Base-by-base conservation (phyloP, 1,140 invertebrate genomes). In the Eumeta japonica region DNA sequence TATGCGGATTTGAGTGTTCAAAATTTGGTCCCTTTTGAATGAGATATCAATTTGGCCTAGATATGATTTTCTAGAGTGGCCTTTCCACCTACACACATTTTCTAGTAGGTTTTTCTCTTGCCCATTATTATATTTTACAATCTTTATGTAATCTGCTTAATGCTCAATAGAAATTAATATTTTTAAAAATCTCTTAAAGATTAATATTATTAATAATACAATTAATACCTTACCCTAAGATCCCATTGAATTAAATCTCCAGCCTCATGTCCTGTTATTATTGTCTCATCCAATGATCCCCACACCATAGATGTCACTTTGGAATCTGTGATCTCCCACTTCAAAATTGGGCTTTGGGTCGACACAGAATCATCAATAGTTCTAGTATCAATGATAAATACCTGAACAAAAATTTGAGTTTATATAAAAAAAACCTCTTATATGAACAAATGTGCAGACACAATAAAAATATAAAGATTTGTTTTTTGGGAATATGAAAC, bases 181-280 rank as follows among this genome's bases (percentile, higher is more conserved):
- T 39, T 12, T 5, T 24, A 13, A 7, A 16, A 12, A 28, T 28
- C 37, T 16, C 12, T 15, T 33, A 24, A 7, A 7, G n/a, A 7
- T 7, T 24, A 24, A 7, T 24, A n/a, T 7, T 24, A 7, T 7
- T n/a, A 7, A 24, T 24, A 24, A 7, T 10, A 30, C 4, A 11
- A 30, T 30, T 9, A 5, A 39, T 40, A 62, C 5, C 72, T 61
- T 78, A 88, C 89, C 65, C 87, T 86, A 1, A 94, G 74, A 70
- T 99, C 94, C 92, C 92, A 98, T 51, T 91, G 86, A 28, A 81
- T 84, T 36, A 98, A 80, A 53, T 91, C 88, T 17, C 96, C 95
- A 76, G 90, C 89, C 73, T 97, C 94, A 73, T 97, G 93, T 1
- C 94, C 95, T 37, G 92, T 94, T 17, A 98, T 87, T 11, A 98